Conservation (phyloP, 2,797 vertebrate genomes). For the Notamacropus eugenii region DNA sequence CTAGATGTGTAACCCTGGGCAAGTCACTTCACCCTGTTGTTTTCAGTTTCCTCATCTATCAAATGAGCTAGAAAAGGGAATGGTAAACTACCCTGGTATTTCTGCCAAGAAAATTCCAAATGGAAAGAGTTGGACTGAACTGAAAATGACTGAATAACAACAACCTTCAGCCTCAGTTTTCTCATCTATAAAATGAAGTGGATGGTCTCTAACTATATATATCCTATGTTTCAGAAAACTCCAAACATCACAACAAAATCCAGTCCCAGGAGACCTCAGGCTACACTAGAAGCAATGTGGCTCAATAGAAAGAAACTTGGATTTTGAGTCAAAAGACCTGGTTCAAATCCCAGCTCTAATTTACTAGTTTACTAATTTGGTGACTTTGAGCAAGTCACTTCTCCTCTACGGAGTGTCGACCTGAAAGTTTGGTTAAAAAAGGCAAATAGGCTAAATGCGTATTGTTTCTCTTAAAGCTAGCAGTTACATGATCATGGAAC, state of each 20-base stretch:
- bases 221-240: neutral
- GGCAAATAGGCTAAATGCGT: no score
- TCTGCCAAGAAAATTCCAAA: neutral
- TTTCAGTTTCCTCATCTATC: neutral
- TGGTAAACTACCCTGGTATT: neutral
- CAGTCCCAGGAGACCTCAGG: neutral
- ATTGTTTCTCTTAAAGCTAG: no score
- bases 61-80: neutral
- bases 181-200: neutral
- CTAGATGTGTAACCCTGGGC: no score
- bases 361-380: neutral
- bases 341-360: neutral
- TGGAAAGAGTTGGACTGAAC: neutral
- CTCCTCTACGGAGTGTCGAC: neutral
- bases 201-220: neutral
- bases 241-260: neutral
- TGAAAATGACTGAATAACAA: neutral
- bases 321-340: neutral
- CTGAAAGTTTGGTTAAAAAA: no score
- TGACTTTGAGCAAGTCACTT: neutral
- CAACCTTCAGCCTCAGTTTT: neutral
- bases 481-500: no score
- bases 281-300: neutral
- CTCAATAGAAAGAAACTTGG: neutral
- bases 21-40: neutral